Evolutionary conservation across 64 coral and sea anemone species (phyloP).

Genomic region (Stylophora pistillata): DNA sequence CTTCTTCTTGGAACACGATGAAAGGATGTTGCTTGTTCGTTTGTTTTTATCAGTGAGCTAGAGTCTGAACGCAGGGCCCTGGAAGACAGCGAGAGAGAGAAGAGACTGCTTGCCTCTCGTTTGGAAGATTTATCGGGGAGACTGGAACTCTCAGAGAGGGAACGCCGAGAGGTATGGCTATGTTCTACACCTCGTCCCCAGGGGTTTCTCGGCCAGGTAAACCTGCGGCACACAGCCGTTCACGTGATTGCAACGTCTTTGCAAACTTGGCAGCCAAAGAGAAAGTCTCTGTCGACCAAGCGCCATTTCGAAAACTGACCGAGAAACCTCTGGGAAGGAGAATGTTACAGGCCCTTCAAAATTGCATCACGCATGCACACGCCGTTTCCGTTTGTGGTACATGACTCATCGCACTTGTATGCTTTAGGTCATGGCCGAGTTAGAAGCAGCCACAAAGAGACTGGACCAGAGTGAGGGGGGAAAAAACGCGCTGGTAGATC

Average conservation of each 20-base stretch:
- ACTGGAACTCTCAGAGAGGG: conserved; percentile 78
- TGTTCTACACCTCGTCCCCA: too few relatives aligned
- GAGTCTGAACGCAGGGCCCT: conserved; percentile 71
- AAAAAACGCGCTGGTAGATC: conserved; percentile 71
- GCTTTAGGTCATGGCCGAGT: conserved; percentile 75
- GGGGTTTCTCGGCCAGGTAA: too few relatives aligned
- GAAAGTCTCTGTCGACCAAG: too few relatives aligned
- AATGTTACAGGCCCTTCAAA: too few relatives aligned
- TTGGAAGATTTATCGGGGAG: conserved; percentile 71
- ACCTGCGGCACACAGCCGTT: too few relatives aligned
- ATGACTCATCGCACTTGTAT: background rate
- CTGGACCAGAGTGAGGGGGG: conserved; percentile 92
- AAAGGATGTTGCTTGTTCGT: background rate
- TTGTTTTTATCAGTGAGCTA: conserved; percentile 60
- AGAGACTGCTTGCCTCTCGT: conserved; percentile 69
- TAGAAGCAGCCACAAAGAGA: conserved; percentile 72
- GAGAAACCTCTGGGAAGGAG: too few relatives aligned
- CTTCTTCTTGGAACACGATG: too few relatives aligned
- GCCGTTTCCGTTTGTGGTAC: too few relatives aligned
- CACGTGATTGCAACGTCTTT: too few relatives aligned
- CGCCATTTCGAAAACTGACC: too few relatives aligned
- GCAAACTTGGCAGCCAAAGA: too few relatives aligned
- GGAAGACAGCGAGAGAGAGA: conserved; percentile 82
- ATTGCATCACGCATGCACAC: too few relatives aligned
- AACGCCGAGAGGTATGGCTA: conserved; percentile 63